Evolutionary conservation across 92 coral and sea anemone species (phyloP), one percentile per base, ranked within the genome.

Genomic region (Epizoanthus scotinus): DNA sequence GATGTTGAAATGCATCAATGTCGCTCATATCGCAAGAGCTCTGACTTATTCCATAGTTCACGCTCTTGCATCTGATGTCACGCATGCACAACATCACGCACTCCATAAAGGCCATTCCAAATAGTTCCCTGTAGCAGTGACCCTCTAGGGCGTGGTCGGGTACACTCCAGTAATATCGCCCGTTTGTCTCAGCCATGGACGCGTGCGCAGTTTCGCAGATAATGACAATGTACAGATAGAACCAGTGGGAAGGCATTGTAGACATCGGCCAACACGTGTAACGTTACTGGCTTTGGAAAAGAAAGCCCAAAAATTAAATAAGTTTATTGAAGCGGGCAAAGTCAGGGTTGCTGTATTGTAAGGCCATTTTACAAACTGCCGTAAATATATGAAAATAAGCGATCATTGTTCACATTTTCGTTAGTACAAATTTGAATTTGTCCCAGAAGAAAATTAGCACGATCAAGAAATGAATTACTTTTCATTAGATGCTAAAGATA

Each of bases 41-140:
- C 3, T 63, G 10, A 12, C 44, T 62, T 2, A 14, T 28, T 38
- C 69, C 44, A 20, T 64, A 64, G 42, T 64, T 64, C 8, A 64
- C 69, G 19, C 69, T 64, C 34, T 3, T 64, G 44, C 69, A 64
- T 17, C 36, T 64, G 21, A 1, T 20, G 3, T 64, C 40, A 64
- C 69, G 69, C 15, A 64, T 4, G 29, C 69, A 64, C 21, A 64
- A 20, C 69, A 64, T 44, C 47, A 64, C 44, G 8, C 69, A 64
- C 8, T 64, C 69, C 0, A 9, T 64, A 20, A 64, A 64, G 24
- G 10, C 36, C 69, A 64, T n/a, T 29, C 69, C 69, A 6, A 17
- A 17, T 34, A 19, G 2, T 8, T 26, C 19, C 34, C 3, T 64
- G 42, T 17, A 64, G 18, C 47, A 38, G 5, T 64, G 69, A 29